phyloP scores from a whole-genome alignment of 2,113 vertebrate genomes.

The Corynorhinus townsendii region DNA sequence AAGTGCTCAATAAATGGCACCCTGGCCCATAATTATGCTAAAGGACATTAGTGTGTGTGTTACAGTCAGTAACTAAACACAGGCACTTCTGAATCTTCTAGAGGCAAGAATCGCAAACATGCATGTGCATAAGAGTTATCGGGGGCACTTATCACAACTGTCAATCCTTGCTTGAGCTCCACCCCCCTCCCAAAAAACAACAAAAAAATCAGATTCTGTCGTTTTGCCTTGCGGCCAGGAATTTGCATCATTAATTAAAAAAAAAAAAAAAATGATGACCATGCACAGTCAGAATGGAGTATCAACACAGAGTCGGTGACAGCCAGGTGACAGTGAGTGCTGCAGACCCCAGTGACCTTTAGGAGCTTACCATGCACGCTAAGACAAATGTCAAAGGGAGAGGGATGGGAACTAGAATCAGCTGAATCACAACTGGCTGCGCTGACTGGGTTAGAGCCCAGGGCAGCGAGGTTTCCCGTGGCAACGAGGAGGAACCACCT shows the following conservation, averaged over 20 bases:
- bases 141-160: background rate
- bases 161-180: background rate
- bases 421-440: conserved; percentile 47
- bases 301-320: background rate
- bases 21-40: background rate
- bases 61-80: background rate
- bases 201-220: background rate
- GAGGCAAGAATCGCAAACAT: background rate
- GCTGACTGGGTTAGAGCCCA: conserved; percentile 26
- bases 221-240: background rate
- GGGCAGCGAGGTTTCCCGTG: conserved; percentile 55
- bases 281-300: background rate
- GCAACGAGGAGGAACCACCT: conserved; percentile 67
- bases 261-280: too few species aligned
- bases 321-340: background rate
- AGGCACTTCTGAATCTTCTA: background rate
- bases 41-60: background rate
- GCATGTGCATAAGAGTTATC: background rate
- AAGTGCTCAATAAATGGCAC: background rate
- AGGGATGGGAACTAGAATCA: conserved; percentile 15
- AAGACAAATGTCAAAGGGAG: conserved; percentile 34
- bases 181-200: background rate
- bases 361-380: background rate
- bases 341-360: conserved; percentile 30
- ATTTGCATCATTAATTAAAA: background rate